Evolutionary conservation across 2,888 invertebrate genomes (phyloP).

Genomic region (Andricus quercusramuli): DNA sequence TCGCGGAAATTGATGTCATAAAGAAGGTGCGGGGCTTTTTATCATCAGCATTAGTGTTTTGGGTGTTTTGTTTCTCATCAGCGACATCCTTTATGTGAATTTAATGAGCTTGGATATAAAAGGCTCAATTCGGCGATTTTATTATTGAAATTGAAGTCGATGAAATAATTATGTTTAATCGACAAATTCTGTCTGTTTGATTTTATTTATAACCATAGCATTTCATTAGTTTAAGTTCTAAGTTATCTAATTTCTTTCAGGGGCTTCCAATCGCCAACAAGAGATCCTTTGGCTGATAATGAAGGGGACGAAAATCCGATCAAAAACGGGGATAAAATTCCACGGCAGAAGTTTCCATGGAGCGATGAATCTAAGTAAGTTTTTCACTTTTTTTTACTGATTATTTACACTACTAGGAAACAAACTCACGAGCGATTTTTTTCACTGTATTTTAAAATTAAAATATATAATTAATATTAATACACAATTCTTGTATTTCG

Average conservation of each 20-base stretch:
- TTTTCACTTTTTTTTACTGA: neutral
- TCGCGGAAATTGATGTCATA: conserved; percentile 42
- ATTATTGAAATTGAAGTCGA: conserved; percentile 11
- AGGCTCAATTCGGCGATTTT: conserved; percentile 11
- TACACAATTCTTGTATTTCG: too few relatives aligned
- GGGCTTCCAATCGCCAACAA: conserved; percentile 71
- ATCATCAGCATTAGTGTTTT: conserved; percentile 69
- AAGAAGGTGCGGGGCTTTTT: conserved; percentile 66
- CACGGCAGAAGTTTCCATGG: conserved; percentile 88
- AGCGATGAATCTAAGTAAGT: conserved; percentile 83
- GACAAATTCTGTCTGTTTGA: conserved; percentile 52
- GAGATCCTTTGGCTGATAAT: conserved; percentile 61
- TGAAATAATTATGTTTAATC: conserved; percentile 32
- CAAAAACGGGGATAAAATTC: conserved; percentile 80
- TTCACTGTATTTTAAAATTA: too few relatives aligned
- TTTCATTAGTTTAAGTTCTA: neutral
- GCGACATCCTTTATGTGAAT: conserved; percentile 55
- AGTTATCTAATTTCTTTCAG: conserved; percentile 60
- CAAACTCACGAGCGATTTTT: too few relatives aligned
- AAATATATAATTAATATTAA: too few relatives aligned
- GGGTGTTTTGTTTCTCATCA: conserved; percentile 61
- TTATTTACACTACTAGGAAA: neutral
- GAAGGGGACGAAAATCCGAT: conserved; percentile 75
- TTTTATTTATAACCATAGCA: conserved; percentile 34
- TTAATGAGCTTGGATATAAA: conserved; percentile 44